Conservation (phyloP, 1,140 invertebrate genomes). For the Drosophila gunungcola region DNA sequence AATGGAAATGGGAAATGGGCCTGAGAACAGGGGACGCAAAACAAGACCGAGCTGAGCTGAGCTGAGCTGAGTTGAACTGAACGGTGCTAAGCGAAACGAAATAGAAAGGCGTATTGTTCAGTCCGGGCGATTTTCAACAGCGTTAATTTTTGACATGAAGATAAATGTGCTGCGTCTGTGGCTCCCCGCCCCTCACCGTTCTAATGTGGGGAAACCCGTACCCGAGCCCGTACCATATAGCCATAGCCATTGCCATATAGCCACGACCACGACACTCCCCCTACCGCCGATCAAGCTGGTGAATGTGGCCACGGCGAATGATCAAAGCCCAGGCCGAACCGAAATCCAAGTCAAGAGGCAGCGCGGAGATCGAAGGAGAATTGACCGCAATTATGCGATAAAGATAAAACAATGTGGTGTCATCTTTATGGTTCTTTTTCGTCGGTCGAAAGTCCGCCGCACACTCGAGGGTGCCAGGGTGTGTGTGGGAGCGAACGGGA, state of each 20-base stretch:
- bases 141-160: conserved; percentile 72
- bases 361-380: conserved; percentile 38
- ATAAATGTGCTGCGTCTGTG: conserved; percentile 61
- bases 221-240: too few relatives aligned
- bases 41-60: background rate
- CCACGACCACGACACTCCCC: conserved; percentile 1
- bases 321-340: conserved; percentile 56
- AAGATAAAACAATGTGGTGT: conserved; percentile 83
- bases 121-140: conserved; percentile 53
- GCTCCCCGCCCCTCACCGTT: conserved; percentile 21
- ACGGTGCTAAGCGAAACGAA: conserved; percentile 27
- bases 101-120: conserved; percentile 63
- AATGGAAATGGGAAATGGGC: conserved; percentile 27
- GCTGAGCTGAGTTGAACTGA: too few relatives aligned
- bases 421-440: conserved; percentile 75
- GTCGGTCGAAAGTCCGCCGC: conserved; percentile 21
- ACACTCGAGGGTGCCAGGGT: background rate
- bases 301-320: conserved; percentile 71
- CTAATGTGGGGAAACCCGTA: conserved; percentile 31
- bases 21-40: background rate
- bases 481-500: conserved; percentile 4
- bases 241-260: background rate
- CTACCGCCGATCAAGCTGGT: conserved; percentile 5
- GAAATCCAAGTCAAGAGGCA: conserved; percentile 31
- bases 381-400: conserved; percentile 82